phyloP scores from a whole-genome alignment of 2,113 vertebrate species.

The Oryzias javanicus region DNA sequence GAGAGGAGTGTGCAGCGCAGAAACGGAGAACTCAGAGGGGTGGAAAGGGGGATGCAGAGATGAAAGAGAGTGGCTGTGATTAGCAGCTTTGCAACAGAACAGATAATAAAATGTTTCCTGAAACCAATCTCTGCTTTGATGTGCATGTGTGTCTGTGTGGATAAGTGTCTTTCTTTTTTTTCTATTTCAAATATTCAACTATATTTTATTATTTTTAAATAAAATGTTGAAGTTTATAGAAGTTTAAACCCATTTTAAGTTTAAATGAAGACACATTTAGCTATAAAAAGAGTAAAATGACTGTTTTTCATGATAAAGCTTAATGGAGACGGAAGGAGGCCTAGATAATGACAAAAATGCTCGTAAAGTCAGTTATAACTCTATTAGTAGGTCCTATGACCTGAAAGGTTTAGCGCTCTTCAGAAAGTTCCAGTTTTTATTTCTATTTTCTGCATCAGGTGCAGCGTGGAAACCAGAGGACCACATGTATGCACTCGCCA shows the following conservation, averaged over 20 bases:
- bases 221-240: background rate
- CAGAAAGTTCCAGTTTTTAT: too few relatives aligned
- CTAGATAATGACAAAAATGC: background rate
- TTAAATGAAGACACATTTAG: too few relatives aligned
- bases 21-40: conserved; percentile 40
- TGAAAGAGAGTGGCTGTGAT: conserved; percentile 72
- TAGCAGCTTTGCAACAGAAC: conserved; percentile 67
- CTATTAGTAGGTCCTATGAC: background rate
- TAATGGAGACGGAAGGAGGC: too few relatives aligned
- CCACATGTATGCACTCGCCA: conserved; percentile 22
- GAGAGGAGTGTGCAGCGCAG: conserved; percentile 16
- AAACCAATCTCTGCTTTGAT: conserved; percentile 73
- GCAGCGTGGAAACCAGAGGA: conserved; percentile 1
- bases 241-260: background rate
- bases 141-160: conserved; percentile 29
- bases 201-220: background rate
- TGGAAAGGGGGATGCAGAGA: conserved; percentile 60
- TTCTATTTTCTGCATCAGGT: too few relatives aligned
- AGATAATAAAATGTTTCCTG: conserved; percentile 73
- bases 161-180: conserved; percentile 5
- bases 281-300: too few relatives aligned
- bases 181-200: conserved; percentile 9
- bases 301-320: too few relatives aligned
- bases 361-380: background rate
- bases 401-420: background rate